Evolutionary conservation across 2,113 vertebrate species (phyloP).

Genomic region (Saccopteryx bilineata): DNA sequence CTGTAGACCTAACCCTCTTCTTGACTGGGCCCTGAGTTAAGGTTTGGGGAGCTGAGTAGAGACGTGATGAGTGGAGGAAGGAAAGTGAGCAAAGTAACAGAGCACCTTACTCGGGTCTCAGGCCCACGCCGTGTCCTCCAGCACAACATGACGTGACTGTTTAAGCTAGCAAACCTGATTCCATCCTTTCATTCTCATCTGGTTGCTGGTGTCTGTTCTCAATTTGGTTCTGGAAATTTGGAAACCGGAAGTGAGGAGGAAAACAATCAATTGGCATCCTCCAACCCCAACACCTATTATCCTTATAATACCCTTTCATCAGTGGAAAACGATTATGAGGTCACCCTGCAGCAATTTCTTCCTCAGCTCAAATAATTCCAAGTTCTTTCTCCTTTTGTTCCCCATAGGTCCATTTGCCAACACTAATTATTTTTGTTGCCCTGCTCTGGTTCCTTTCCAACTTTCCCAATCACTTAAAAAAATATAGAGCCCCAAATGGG

Average conservation of each 20-base stretch:
- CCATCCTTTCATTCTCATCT: slow-evolving; percentile 17
- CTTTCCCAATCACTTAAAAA: slow-evolving; percentile 77
- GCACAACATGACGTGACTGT: neutral
- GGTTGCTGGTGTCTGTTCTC: neutral
- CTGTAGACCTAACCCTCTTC: neutral
- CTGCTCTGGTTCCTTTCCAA: slow-evolving; percentile 79
- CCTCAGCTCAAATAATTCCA: slow-evolving; percentile 71
- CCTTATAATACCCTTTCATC: slow-evolving; percentile 61
- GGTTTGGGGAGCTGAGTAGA: neutral
- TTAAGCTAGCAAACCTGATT: neutral
- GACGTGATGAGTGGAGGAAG: neutral
- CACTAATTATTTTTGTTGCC: slow-evolving; percentile 80
- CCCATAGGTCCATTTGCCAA: slow-evolving; percentile 65
- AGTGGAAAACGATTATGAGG: slow-evolving; percentile 71
- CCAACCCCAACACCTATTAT: slow-evolving; percentile 38
- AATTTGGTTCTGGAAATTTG: slow-evolving; percentile 25
- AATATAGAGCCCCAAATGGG: slow-evolving; percentile 66
- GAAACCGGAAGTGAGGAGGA: slow-evolving; percentile 34
- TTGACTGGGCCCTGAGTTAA: neutral
- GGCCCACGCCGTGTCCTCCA: neutral
- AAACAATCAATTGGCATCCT: slow-evolving; percentile 41
- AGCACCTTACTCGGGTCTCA: neutral
- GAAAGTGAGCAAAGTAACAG: neutral
- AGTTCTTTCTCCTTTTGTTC: slow-evolving; percentile 77
- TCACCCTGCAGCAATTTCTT: slow-evolving; percentile 78